phyloP scores from a whole-genome alignment of 2,888 invertebrate genomes.

The Zootermopsis nevadensis region DNA sequence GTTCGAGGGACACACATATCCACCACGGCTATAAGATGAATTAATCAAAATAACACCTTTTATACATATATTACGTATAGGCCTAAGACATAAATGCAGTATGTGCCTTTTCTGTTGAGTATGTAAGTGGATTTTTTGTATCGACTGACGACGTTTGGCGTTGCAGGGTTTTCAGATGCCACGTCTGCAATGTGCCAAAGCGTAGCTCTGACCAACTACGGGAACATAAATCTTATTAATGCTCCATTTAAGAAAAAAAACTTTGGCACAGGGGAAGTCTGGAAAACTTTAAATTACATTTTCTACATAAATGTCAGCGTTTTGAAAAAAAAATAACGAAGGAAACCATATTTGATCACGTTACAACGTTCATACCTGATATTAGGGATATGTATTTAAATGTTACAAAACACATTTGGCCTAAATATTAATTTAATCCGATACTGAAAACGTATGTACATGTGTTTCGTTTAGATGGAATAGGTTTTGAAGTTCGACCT shows the following conservation, averaged over 20 bases:
- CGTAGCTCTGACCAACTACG: too few relatives aligned
- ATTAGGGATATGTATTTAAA: not conserved
- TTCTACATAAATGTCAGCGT: not conserved
- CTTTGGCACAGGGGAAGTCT: not conserved
- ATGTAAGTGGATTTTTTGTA: not conserved
- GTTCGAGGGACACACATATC: constrained; percentile 14
- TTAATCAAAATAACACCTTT: not conserved
- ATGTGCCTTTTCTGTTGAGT: constrained; percentile 19
- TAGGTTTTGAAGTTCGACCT: not conserved
- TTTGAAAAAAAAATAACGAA: not conserved
- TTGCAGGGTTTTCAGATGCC: not conserved
- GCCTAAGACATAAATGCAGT: not conserved
- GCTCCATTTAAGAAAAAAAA: not conserved
- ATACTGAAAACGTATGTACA: not conserved
- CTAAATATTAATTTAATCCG: not conserved
- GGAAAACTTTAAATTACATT: not conserved
- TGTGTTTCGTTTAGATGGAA: not conserved
- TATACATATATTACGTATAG: constrained; percentile 19
- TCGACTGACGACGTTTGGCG: not conserved
- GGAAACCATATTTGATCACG: not conserved
- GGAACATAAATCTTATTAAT: not conserved
- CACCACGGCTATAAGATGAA: not conserved
- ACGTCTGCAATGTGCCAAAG: not conserved
- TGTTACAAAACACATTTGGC: not conserved
- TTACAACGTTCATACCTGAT: not conserved